phyloP scores from a whole-genome alignment of 1,140 invertebrate species.

The Rhynchophorus ferrugineus region DNA sequence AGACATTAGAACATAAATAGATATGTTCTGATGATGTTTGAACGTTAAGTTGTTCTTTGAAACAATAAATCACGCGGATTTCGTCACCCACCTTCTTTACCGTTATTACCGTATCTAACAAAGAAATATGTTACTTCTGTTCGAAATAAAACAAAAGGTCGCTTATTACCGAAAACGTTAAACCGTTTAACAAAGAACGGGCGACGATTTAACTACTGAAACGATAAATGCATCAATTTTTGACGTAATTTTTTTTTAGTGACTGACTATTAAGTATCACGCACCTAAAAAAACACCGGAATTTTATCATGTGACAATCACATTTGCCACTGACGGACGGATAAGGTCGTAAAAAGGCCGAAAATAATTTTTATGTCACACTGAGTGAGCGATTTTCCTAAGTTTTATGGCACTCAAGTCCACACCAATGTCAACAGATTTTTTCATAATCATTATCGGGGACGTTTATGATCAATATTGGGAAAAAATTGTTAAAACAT shows the following conservation, averaged over 20 bases:
- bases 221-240: neutral
- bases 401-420: neutral
- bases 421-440: neutral
- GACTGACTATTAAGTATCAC: neutral
- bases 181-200: neutral
- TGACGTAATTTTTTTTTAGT: neutral
- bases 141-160: too few species aligned
- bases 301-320: neutral
- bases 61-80: too few species aligned
- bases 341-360: neutral
- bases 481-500: neutral
- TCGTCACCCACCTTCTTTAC: too few species aligned
- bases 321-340: neutral
- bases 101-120: too few species aligned
- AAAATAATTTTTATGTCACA: neutral
- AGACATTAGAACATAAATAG: too few species aligned
- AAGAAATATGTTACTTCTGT: too few species aligned
- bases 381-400: neutral
- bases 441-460: neutral
- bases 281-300: neutral
- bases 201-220: neutral
- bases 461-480: neutral
- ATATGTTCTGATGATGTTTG: too few species aligned
- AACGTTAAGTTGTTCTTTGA: too few species aligned
- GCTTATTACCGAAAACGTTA: neutral